Conservation (phyloP, 2,888 invertebrate genomes). For the Melinaea marsaeus region DNA sequence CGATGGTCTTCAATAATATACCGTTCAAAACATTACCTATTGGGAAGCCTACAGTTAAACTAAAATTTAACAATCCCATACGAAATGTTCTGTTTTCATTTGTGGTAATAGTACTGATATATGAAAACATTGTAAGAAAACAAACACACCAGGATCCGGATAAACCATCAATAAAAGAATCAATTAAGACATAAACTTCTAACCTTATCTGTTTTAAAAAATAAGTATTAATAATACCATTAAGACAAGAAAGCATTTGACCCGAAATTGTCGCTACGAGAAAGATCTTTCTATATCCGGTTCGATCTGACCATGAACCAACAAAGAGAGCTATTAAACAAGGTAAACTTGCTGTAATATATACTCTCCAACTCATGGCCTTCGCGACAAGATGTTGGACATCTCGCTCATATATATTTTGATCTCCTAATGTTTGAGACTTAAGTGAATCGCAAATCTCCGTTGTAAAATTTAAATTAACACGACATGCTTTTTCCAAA, state of each 20-base stretch:
- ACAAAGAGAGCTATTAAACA: conserved; percentile 86
- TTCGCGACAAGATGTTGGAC: conserved; percentile 83
- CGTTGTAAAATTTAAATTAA: conserved; percentile 83
- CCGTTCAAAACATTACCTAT: conserved; percentile 92
- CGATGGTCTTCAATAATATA: conserved; percentile 81
- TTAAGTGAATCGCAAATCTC: conserved; percentile 85
- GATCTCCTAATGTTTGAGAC: conserved; percentile 77
- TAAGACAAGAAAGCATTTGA: conserved; percentile 82
- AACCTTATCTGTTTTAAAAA: conserved; percentile 84
- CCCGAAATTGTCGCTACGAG: conserved; percentile 85
- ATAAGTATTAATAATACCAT: conserved; percentile 85
- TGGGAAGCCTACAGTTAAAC: conserved; percentile 90
- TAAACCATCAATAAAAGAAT: conserved; percentile 85
- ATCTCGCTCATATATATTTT: conserved; percentile 73
- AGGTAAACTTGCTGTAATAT: conserved; percentile 87
- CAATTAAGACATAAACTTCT: conserved; percentile 84
- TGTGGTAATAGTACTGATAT: conserved; percentile 88
- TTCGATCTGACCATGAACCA: conserved; percentile 85
- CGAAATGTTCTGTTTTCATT: conserved; percentile 87
- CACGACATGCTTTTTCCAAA: conserved; percentile 90
- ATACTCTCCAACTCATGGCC: conserved; percentile 87
- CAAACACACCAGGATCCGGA: conserved; percentile 90
- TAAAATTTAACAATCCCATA: conserved; percentile 90
- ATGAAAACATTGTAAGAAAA: conserved; percentile 89
- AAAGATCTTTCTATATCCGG: conserved; percentile 83